A percentile compares a stretch with the other conserved stretches of the same genome.
Conservation (phyloP, 2,888 invertebrate species). For the Pharmacophagus antenor region DNA sequence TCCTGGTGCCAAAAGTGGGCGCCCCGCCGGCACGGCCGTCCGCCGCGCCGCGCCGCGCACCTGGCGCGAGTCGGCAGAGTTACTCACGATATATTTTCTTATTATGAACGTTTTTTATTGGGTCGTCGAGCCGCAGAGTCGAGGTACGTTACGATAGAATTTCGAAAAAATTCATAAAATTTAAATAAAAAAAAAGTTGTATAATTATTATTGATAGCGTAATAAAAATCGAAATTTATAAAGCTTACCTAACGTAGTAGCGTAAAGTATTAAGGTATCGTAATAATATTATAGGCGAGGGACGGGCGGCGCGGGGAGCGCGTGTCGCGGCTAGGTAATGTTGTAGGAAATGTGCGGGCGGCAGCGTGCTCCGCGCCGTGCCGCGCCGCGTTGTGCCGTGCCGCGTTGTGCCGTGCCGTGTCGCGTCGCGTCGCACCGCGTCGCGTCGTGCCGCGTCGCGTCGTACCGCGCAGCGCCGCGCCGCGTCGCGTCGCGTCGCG, state of each 20-base stretch:
- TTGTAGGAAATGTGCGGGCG: not conserved
- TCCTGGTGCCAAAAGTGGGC: slow-evolving; percentile 81
- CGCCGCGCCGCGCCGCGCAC: slow-evolving; percentile 80
- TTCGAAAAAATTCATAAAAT: slow-evolving; percentile 79
- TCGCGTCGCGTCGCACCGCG: slow-evolving; percentile 32
- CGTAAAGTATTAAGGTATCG: slow-evolving; percentile 80
- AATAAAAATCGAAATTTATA: slow-evolving; percentile 80
- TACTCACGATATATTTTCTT: slow-evolving; percentile 84
- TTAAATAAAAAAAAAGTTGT: slow-evolving; percentile 82
- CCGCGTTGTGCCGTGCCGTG: slow-evolving; percentile 25
- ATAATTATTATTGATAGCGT: slow-evolving; percentile 80
- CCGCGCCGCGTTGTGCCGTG: slow-evolving; percentile 30
- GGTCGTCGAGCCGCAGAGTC: slow-evolving; percentile 80
- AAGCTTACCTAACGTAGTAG: slow-evolving; percentile 81
- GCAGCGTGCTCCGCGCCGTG: slow-evolving; percentile 28
- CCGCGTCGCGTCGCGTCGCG: slow-evolving; percentile 37
- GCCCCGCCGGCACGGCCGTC: slow-evolving; percentile 80
- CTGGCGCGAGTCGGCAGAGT: slow-evolving; percentile 80
- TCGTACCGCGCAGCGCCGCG: slow-evolving; percentile 34
- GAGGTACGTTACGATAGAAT: slow-evolving; percentile 79
- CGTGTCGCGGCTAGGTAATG: not conserved
- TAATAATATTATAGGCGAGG: slow-evolving; percentile 71
- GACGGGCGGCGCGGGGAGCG: slow-evolving; percentile 67
- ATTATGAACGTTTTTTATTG: slow-evolving; percentile 83
- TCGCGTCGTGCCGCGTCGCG: slow-evolving; percentile 29